phyloP scores from a whole-genome alignment of 2,797 vertebrate species.

The Cetoscarus ocellatus region DNA sequence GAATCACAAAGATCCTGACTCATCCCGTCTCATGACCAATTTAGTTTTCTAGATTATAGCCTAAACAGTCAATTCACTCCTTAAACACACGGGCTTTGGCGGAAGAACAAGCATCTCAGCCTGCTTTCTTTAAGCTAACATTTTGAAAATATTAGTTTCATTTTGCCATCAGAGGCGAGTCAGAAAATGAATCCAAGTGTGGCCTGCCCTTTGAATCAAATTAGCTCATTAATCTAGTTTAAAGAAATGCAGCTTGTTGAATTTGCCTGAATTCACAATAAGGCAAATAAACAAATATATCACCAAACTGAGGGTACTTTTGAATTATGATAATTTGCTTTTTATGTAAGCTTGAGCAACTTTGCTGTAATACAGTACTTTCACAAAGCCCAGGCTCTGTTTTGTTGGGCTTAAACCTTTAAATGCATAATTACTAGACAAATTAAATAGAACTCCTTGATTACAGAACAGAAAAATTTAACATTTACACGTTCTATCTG shows the following conservation, averaged over 20 bases:
- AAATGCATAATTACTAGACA: constrained; percentile 6
- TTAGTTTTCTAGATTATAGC: not conserved
- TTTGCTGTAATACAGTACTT: constrained; percentile 5
- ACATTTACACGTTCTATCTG: constrained; percentile 12
- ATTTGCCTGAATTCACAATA: not conserved
- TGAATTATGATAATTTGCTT: not conserved
- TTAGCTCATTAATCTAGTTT: not conserved
- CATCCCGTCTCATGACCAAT: constrained; percentile 8
- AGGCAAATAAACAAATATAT: not conserved
- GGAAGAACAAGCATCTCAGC: not conserved
- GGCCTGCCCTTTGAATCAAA: constrained; percentile 5
- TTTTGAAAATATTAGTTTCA: not conserved
- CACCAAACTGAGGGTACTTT: not conserved
- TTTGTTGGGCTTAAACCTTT: constrained; percentile 13
- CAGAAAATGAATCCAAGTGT: not conserved
- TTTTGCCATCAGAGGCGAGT: not conserved
- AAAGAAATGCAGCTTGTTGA: not conserved
- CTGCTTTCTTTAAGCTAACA: not conserved
- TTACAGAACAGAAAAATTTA: not conserved
- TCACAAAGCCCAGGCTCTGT: not conserved
- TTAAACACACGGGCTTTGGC: constrained; percentile 1
- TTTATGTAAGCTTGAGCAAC: not conserved
- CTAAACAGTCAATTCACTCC: not conserved
- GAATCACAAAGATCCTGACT: constrained; percentile 4
- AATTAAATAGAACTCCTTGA: constrained; percentile 16